phyloP scores from a whole-genome alignment of 2,113 vertebrate species.

The Eira barbara region DNA sequence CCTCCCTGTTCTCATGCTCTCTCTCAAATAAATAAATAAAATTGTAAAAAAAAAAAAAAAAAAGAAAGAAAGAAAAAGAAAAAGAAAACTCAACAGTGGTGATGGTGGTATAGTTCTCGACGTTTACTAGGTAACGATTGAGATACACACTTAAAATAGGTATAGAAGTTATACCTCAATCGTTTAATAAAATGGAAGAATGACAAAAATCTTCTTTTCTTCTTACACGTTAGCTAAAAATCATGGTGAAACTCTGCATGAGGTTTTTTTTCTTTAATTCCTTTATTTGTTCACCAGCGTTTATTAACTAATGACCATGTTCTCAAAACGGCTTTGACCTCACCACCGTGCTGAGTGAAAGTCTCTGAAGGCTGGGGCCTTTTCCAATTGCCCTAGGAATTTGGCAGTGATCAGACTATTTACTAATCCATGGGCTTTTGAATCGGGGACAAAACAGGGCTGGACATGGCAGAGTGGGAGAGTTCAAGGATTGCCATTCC shows the following conservation, averaged over 20 bases:
- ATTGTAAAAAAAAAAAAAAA: not conserved
- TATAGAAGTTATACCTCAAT: not conserved
- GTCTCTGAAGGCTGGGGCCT: not conserved
- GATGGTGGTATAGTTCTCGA: not conserved
- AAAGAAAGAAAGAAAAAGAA: not conserved
- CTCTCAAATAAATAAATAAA: not conserved
- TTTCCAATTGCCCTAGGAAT: not conserved
- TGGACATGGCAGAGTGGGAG: not conserved
- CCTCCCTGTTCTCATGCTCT: not conserved
- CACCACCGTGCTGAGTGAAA: not conserved
- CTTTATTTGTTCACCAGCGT: not conserved
- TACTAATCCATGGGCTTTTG: not conserved
- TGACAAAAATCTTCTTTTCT: not conserved
- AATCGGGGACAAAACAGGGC: not conserved
- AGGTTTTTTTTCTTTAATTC: not conserved
- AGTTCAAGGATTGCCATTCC: not conserved
- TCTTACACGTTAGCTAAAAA: not conserved
- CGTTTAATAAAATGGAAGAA: not conserved
- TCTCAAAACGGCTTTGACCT: not conserved
- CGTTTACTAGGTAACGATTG: not conserved
- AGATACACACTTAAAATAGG: not conserved
- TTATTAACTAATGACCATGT: not conserved
- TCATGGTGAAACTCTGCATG: not conserved
- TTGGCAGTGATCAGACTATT: conserved; percentile 15
- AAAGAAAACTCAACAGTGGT: too few species aligned